These are phyloP conservation scores for Sinosuthora webbiana DNA, from an alignment of 2,113 vertebrate species.

Conservation along the genomic window DNA sequence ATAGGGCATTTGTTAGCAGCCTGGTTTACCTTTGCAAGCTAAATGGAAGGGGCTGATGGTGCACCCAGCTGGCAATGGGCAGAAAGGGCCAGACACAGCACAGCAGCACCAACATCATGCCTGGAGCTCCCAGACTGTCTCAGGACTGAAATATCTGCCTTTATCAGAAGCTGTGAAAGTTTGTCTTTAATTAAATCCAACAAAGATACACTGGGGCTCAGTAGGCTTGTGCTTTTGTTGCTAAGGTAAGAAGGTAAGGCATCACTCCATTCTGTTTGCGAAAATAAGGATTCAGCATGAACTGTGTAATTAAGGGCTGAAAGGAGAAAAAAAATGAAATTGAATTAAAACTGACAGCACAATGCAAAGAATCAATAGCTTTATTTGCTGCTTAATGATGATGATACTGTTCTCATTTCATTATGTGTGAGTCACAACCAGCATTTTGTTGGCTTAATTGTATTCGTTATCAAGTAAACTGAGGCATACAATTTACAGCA, in stretches of 20 bases:
- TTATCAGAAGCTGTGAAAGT: background rate
- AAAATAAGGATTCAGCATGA: conserved; percentile 66
- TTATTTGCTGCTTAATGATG: conserved; percentile 73
- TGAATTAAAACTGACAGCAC: conserved; percentile 63
- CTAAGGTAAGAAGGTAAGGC: conserved; percentile 48
- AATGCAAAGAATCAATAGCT: conserved; percentile 71
- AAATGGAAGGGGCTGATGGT: background rate
- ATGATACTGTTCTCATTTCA: conserved; percentile 63
- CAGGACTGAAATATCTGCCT: conserved; percentile 21
- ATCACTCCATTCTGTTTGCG: conserved; percentile 29
- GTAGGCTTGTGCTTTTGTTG: conserved; percentile 53
- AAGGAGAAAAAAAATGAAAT: conserved; percentile 48
- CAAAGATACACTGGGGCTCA: conserved; percentile 32
- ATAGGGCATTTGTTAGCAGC: background rate
- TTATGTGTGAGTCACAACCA: conserved; percentile 62
- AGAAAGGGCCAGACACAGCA: background rate
- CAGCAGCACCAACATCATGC: background rate
- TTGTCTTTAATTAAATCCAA: conserved; percentile 68
- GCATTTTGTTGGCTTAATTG: conserved; percentile 46
- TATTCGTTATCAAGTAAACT: conserved; percentile 63
- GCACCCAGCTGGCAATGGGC: background rate
- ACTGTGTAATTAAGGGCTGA: conserved; percentile 60
- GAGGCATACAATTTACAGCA: conserved; percentile 41
- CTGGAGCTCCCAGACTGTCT: background rate
- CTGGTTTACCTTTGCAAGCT: background rate